phyloP scores from a whole-genome alignment of 2,888 invertebrate species.

The Crioceris asparagi region DNA sequence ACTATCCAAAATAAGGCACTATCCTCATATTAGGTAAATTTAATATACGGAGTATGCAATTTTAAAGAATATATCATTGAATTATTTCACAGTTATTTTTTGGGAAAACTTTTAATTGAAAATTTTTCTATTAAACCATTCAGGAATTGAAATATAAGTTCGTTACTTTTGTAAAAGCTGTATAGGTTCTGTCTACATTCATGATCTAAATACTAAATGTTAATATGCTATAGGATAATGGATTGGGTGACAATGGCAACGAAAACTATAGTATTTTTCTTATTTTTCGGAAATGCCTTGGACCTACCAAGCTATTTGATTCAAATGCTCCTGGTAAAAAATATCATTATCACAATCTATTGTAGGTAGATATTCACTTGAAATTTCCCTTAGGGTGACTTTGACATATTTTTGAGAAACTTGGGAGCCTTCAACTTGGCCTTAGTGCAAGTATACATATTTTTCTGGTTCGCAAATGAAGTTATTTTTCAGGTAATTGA shows the following conservation, averaged over 20 bases:
- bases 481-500: slow-evolving; percentile 8
- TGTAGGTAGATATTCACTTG: background rate
- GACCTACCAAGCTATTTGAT: slow-evolving; percentile 10
- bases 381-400: too few species aligned
- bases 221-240: slow-evolving; percentile 12
- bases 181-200: too few species aligned
- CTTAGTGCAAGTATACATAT: slow-evolving; percentile 9
- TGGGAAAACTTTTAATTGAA: too few species aligned
- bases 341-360: background rate
- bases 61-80: too few species aligned
- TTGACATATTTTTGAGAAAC: background rate
- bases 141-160: too few species aligned
- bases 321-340: slow-evolving; percentile 9
- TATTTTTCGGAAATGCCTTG: slow-evolving; percentile 9
- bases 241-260: slow-evolving; percentile 6
- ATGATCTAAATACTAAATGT: too few species aligned
- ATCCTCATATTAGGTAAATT: too few species aligned
- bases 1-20: too few species aligned
- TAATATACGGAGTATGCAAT: too few species aligned
- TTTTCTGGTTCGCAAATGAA: slow-evolving; percentile 12
- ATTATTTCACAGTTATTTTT: too few species aligned
- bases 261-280: slow-evolving; percentile 6
- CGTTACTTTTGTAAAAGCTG: too few species aligned
- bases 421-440: slow-evolving; percentile 1
- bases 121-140: too few species aligned